Percentiles rank a stretch among this genome's conserved stretches.
Evolutionary conservation across 2,797 vertebrate genomes (phyloP).

Genomic region (Prunella strophiata): DNA sequence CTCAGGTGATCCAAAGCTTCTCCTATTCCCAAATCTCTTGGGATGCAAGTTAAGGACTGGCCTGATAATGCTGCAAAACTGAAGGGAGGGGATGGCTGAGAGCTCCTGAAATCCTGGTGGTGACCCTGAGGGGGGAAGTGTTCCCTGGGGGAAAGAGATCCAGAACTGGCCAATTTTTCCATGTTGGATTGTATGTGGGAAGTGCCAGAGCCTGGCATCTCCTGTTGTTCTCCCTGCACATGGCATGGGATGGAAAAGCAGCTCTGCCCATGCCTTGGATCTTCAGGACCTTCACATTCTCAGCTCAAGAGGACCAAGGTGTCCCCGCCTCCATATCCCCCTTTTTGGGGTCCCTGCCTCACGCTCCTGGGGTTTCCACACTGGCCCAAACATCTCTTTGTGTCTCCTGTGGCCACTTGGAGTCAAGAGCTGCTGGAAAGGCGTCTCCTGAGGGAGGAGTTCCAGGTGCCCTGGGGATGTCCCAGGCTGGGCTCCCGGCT

Average conservation of each 20-base stretch:
- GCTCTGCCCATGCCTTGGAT: neutral
- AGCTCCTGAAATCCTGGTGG: neutral
- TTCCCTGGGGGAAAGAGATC: neutral
- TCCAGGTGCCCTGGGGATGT: fast-evolving
- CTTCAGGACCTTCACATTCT: fast-evolving
- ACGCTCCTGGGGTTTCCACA: fast-evolving
- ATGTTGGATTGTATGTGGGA: fast-evolving
- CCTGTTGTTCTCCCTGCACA: neutral
- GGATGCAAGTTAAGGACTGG: neutral
- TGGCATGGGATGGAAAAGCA: neutral
- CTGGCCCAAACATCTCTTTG: neutral
- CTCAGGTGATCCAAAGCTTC: neutral
- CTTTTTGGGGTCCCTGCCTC: fast-evolving
- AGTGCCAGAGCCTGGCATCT: neutral
- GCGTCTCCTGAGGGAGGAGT: neutral
- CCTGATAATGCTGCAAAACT: neutral
- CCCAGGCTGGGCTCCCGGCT: fast-evolving
- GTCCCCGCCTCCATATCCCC: fast-evolving
- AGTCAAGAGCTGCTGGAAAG: neutral
- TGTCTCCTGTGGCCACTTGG: neutral
- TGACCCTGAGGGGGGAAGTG: neutral
- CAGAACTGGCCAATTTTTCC: fast-evolving
- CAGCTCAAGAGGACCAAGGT: fast-evolving
- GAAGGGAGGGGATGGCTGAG: neutral
- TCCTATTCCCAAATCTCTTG: neutral